phyloP scores from a whole-genome alignment of 2,797 vertebrate genomes.

The Tamandua tetradactyla region DNA sequence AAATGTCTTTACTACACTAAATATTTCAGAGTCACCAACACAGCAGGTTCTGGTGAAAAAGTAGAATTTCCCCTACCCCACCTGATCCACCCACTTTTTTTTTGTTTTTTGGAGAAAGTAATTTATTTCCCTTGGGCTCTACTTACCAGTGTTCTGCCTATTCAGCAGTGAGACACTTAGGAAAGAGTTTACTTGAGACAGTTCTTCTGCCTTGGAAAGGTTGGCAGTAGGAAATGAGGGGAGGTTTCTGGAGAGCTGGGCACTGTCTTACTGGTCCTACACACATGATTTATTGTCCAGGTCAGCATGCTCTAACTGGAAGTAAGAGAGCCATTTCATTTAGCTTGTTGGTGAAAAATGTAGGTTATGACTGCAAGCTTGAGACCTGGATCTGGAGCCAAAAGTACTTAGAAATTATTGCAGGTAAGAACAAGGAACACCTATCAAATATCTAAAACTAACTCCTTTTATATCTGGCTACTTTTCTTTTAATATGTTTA shows the following conservation, averaged over 20 bases:
- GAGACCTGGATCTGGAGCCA: conserved; percentile 48
- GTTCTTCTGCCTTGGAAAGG: not conserved
- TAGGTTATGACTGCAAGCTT: not conserved
- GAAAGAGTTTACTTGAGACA: not conserved
- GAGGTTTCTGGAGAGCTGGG: not conserved
- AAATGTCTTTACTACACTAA: not conserved
- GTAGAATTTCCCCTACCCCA: not conserved
- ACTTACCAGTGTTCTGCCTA: not conserved
- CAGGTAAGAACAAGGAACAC: not conserved
- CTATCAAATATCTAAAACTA: conserved; percentile 31
- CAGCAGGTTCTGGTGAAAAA: not conserved
- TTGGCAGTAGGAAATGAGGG: not conserved
- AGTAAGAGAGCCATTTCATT: conserved; percentile 42
- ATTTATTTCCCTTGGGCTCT: not conserved
- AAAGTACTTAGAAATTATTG: conserved; percentile 63
- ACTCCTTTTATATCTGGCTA: not conserved
- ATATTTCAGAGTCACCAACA: not conserved
- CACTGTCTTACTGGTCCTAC: not conserved
- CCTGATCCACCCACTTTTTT: not conserved
- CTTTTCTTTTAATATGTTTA: not conserved
- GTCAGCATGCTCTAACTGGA: conserved; percentile 47
- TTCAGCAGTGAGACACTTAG: not conserved
- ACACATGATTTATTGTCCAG: not conserved
- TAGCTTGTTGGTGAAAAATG: conserved; percentile 60
- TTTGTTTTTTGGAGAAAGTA: not conserved